Conservation (phyloP, 2,797 vertebrate genomes). For the Onychomys torridus region DNA sequence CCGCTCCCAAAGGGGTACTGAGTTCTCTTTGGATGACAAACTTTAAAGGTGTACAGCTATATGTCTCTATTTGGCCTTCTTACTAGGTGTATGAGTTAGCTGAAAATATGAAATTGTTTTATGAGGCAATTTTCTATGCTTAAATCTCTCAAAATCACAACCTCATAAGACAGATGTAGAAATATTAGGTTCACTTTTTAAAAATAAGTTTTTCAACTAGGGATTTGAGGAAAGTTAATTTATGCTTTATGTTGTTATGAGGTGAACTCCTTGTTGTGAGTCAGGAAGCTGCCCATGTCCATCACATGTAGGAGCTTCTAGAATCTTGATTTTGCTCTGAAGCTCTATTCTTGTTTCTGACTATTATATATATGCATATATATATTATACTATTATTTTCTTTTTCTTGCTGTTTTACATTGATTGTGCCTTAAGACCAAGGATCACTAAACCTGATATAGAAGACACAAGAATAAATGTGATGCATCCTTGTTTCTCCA, state of each 20-base stretch:
- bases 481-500: neutral
- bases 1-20: neutral
- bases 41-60: neutral
- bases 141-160: conserved; percentile 27
- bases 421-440: neutral
- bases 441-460: neutral
- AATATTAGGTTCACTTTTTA: neutral
- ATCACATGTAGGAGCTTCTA: neutral
- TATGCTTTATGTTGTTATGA: neutral
- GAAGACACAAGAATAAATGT: neutral
- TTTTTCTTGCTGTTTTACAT: neutral
- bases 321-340: neutral
- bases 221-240: conserved; percentile 5
- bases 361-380: too few species aligned
- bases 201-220: conserved; percentile 5
- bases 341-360: neutral
- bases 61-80: neutral
- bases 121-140: neutral
- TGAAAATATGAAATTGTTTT: neutral
- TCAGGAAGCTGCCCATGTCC: too few species aligned
- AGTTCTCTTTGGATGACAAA: neutral
- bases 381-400: neutral
- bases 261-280: neutral
- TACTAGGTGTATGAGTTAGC: neutral
- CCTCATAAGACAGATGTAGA: neutral